Conservation (phyloP, 2,888 invertebrate genomes). For the Cylindroiulus punctatus region DNA sequence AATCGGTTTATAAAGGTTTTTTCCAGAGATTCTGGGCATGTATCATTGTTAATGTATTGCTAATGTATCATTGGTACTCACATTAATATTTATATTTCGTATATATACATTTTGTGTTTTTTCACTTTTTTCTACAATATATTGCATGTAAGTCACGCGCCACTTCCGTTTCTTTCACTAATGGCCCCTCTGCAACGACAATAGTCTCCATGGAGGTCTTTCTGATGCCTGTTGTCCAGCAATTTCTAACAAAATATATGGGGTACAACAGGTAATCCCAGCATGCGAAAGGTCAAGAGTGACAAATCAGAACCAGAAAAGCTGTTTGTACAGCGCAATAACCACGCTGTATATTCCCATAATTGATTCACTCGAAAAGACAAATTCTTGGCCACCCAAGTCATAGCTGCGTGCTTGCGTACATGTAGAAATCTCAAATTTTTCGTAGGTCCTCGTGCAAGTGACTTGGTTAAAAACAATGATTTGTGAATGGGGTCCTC, state of each 20-base stretch:
- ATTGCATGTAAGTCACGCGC: slow-evolving; percentile 25
- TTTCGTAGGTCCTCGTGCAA: neutral
- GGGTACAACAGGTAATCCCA: slow-evolving; percentile 17
- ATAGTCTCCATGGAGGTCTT: slow-evolving; percentile 21
- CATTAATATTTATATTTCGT: neutral
- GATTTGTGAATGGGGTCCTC: slow-evolving; percentile 45
- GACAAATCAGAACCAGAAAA: slow-evolving; percentile 24
- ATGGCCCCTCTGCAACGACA: neutral
- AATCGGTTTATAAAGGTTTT: no score
- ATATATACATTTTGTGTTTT: neutral
- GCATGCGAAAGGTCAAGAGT: slow-evolving; percentile 6
- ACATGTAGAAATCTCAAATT: neutral
- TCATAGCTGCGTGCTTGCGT: neutral
- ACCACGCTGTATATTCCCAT: slow-evolving; percentile 4
- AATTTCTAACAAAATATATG: slow-evolving; percentile 19
- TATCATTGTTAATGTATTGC: neutral
- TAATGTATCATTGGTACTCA: neutral
- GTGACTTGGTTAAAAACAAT: neutral
- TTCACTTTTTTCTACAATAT: neutral
- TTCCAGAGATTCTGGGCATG: no score
- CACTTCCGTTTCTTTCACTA: slow-evolving; percentile 15
- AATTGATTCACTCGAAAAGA: slow-evolving; percentile 43
- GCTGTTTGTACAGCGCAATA: slow-evolving; percentile 39
- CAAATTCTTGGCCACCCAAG: slow-evolving; percentile 47
- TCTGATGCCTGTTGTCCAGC: neutral